Evolutionary conservation across 53 echinoderm and acorn worm species (phyloP).

Genomic region (Paracentrotus lividus): DNA sequence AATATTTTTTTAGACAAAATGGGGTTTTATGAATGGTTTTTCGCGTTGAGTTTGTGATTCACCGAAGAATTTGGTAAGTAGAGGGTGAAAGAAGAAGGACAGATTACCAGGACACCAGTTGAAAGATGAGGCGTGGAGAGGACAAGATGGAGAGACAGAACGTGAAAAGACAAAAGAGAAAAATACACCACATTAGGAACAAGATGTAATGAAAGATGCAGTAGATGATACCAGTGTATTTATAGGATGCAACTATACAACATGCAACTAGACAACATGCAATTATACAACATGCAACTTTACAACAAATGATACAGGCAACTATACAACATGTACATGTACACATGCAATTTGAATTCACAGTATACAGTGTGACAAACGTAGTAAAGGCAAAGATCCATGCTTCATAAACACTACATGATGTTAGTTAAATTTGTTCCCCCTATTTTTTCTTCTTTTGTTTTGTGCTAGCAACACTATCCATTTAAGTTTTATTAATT

Average conservation of each 20-base stretch:
- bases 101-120: slow-evolving; percentile 27
- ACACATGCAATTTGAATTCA: too few species aligned
- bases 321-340: too few species aligned
- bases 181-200: slow-evolving; percentile 41
- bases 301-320: background rate
- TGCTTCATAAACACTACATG: too few species aligned
- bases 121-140: slow-evolving; percentile 19
- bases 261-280: too few species aligned
- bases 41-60: slow-evolving; percentile 11
- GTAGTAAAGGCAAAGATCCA: too few species aligned
- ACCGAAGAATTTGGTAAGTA: background rate
- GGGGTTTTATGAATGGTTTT: background rate
- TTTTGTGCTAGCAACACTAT: too few species aligned
- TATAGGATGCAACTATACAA: background rate
- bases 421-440: too few species aligned
- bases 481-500: too few species aligned
- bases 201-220: background rate
- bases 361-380: too few species aligned
- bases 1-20: background rate
- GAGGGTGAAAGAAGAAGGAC: background rate
- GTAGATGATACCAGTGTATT: background rate
- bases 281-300: background rate
- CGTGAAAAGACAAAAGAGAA: slow-evolving; percentile 36
- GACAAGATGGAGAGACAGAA: slow-evolving; percentile 29
- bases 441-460: too few species aligned